These are phyloP conservation scores for Drosophila sucinea DNA, from an alignment of 1,140 invertebrate genomes.

Conservation along the genomic window DNA sequence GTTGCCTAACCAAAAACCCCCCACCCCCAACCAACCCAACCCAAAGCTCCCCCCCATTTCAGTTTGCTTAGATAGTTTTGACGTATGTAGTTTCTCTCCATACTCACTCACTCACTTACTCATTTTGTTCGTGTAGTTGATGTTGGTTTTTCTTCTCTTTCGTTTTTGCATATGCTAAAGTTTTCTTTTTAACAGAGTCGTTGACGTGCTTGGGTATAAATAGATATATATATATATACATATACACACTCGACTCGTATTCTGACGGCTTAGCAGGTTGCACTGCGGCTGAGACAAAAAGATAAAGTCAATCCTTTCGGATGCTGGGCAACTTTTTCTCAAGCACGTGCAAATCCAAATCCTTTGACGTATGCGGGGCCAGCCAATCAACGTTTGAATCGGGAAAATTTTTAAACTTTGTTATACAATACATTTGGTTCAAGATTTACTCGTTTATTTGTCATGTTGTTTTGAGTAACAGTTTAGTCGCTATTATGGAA, in stretches of 20 bases:
- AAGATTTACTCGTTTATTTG: no score
- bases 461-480: no score
- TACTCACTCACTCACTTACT: neutral
- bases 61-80: constrained; percentile 43
- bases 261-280: constrained; percentile 7
- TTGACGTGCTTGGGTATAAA: constrained; percentile 45
- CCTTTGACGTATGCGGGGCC: neutral
- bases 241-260: neutral
- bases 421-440: no score
- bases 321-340: neutral
- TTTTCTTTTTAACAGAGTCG: constrained; percentile 30
- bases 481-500: no score
- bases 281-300: constrained; percentile 1
- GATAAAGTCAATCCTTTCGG: constrained; percentile 3
- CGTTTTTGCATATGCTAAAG: constrained; percentile 48
- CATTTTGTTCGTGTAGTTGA: neutral
- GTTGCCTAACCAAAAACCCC: neutral
- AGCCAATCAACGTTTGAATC: neutral
- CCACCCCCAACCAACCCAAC: neutral
- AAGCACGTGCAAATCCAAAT: constrained; percentile 5
- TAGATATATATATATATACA: constrained; percentile 40
- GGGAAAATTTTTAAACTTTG: no score
- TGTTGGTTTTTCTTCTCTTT: neutral
- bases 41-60: neutral
- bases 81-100: constrained; percentile 37